A percentile compares a stretch with the other conserved stretches of the same genome.
These are phyloP conservation scores for Invenusta paracnida DNA, from an alignment of 2,888 invertebrate genomes.

Conservation along the genomic window DNA sequence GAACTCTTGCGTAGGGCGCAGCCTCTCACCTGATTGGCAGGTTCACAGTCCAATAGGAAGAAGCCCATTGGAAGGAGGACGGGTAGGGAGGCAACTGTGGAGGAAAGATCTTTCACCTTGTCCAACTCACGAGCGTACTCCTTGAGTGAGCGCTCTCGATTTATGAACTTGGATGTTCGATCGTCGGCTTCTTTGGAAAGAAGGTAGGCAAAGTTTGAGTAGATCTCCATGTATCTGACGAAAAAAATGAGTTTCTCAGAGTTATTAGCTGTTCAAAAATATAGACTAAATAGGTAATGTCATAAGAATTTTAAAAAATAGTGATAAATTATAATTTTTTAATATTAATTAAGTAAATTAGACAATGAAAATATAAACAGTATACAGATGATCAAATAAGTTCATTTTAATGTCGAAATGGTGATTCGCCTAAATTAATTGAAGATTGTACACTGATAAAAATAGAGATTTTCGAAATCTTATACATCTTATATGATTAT, in stretches of 20 bases:
- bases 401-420: no score
- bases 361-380: no score
- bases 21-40: slow-evolving; percentile 58
- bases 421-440: no score
- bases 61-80: slow-evolving; percentile 57
- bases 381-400: no score
- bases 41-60: slow-evolving; percentile 55
- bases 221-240: slow-evolving; percentile 53
- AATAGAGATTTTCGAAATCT: no score
- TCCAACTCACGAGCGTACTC: slow-evolving; percentile 56
- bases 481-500: no score
- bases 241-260: no score
- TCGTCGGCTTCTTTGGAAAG: slow-evolving; percentile 52
- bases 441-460: no score
- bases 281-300: neutral
- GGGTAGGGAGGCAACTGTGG: slow-evolving; percentile 54
- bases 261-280: neutral
- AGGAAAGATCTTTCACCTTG: slow-evolving; percentile 53
- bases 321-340: no score
- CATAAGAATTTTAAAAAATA: no score
- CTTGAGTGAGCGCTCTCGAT: slow-evolving; percentile 52
- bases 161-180: slow-evolving; percentile 53
- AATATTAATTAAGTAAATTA: no score
- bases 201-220: slow-evolving; percentile 54
- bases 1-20: no score